Evolutionary conservation across 2,888 invertebrate species (phyloP), one percentile per base, ranked within the genome.

Genomic region (Gymnocheta viridis): DNA sequence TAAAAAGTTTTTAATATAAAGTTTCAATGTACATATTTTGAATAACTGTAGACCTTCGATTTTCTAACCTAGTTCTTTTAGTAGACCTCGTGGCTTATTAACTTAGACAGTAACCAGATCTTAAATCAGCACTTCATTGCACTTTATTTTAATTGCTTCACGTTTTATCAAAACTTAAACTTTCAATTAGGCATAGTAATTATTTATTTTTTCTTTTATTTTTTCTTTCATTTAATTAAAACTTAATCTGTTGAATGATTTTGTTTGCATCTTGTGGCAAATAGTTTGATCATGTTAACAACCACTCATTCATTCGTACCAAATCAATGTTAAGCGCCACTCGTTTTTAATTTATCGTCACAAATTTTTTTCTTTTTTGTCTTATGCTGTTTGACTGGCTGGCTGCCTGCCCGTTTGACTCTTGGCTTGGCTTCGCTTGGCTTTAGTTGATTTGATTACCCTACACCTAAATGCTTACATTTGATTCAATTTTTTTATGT

Each of bases 301-400:
- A 73, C 56, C 80, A 66, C 49, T 80, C 72, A 80, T 47, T 80
- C 81, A 27, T 54, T 81, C 80, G 67, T 73, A 81, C 12, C 73
- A 83, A 83, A 79, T 83, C 74, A 79, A 74, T 83, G 79, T 74
- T 83, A 74, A 83, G 82, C 82, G 82, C 82, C 82, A 79, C 82
- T 82, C 82, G 82, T 81, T 72, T 64, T 80, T 41, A 74, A 79
- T 67, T 67, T 58, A 67, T 47, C 67, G 58, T 58, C 35, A 27
- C 24, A 62, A n/a, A n/a, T n/a, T n/a, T 41, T 44, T 32, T 14
- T 54, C 14, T 72, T 17, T 47, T 41, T 38, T 14, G 17, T 17
- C 44, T 38, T 54, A 44, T 24, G 73, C 51, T 38, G 51, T 41
- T 76, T 49, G 58, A 27, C 14, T 76, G 22, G 47, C 35, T 58